Evolutionary conservation across 2,797 vertebrate species (phyloP), one percentile per base, ranked within the genome.

Genomic region (Periophthalmus magnuspinnatus): DNA sequence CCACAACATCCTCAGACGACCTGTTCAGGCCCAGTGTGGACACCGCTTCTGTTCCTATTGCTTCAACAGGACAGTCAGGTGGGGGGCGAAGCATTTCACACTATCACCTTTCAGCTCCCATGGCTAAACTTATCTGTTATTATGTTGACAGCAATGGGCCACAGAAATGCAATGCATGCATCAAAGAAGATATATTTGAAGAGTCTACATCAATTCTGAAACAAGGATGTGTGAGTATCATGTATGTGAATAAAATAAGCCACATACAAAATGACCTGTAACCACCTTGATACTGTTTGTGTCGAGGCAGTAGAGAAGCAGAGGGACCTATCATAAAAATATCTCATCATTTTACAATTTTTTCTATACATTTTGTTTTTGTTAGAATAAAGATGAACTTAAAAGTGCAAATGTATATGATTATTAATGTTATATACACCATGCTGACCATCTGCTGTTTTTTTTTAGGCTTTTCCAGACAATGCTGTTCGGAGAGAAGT

Each of bases 401-500:
- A 45, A 45, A 45, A 45, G 13, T 45, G 4, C 13, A 45, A 45
- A 45, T 45, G 13, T 45, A 45, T 16, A 5, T 14, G 13, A 4
- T 16, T 14, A 14, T 14, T 17, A 50, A 50, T 50, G 16, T 16
- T 50, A 16, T 50, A 50, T 17, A n/a, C 17, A 19, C 6, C 6
- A 7, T 19, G 19, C 6, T 38, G 38, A 6, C 48, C 19, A 50
- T 52, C 50, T 21, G 21, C 19, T 52, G 3, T 45, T 54, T 52
- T 66, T 52, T 66, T 73, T 60, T 47, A 99, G 97, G 96, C 96
- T 52, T 99, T 99, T 88, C 96, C 97, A 2, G 97, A 99, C 89
- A 99, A 99, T 0, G 97, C 97, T 0, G 97, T 97, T 0, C 95
- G 97, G 14, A 93, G 97, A 81, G 97, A 99, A 83, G 96, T 99